Conservation (phyloP, 2,113 vertebrate genomes). For the Eclectus roratus region DNA sequence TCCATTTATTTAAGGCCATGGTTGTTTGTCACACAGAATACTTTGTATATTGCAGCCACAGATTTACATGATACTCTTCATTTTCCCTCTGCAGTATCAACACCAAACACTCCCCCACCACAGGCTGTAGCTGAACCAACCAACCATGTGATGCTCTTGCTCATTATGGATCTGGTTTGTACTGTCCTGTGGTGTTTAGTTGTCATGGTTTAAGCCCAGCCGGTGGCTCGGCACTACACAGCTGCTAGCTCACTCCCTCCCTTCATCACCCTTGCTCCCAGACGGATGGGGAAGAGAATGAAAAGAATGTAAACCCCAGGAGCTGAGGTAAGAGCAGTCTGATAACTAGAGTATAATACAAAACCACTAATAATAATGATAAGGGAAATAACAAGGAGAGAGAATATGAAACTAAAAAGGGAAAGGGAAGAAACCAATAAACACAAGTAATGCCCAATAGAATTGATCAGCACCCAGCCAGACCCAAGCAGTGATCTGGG, state of each 20-base stretch:
- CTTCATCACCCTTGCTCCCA: not conserved
- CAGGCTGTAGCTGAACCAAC: not conserved
- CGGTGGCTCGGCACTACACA: not conserved
- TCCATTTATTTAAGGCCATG: not conserved
- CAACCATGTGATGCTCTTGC: not conserved
- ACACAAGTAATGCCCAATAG: not conserved
- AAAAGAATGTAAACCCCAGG: not conserved
- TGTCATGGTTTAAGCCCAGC: not conserved
- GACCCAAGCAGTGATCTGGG: not conserved
- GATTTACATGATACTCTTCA: slow-evolving; percentile 23
- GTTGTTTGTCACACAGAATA: not conserved
- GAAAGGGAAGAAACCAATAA: not conserved
- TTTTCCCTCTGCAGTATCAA: not conserved
- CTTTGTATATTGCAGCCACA: not conserved
- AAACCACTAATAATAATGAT: not conserved
- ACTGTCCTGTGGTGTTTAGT: not conserved
- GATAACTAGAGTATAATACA: not conserved
- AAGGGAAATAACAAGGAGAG: not conserved
- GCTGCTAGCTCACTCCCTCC: not conserved
- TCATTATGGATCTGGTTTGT: not conserved
- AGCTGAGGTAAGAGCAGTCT: not conserved
- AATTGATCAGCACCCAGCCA: not conserved
- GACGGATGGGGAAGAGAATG: not conserved
- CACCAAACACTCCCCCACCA: not conserved
- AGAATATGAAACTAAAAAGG: not conserved